Base-by-base conservation (phyloP, 2,888 invertebrate species). In the Dexiosoma caninum region DNA sequence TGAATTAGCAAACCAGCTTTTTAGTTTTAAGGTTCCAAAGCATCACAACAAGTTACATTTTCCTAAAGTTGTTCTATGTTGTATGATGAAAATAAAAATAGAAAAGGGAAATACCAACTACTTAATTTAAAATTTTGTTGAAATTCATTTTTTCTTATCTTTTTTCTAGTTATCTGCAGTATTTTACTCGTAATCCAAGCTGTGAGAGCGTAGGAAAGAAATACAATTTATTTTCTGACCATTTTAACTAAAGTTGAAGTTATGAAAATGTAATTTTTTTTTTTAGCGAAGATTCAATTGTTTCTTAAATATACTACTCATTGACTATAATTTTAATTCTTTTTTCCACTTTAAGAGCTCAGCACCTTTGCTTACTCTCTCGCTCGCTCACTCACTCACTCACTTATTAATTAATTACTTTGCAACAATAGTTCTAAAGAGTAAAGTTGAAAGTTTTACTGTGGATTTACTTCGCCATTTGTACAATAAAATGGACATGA, bases 311-410 rank as follows among this genome's bases (percentile, higher is more conserved):
- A 7, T 44, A 53, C 27, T 55, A 67, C 69, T 60, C 59, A 69
- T 69, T 76, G 67, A 60, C 59, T 55, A 44, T 69, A 57, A 78
- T 66, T 64, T 57, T 3, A 71, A 77, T 49, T 59, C 57, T 57
- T 42, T 67, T 21, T 7, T 46, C 2, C 2, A 10, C 12, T 3
- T 21, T 23, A 53, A 49, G 23, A 70, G 62, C 32, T 49, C 57
- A 46, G 44, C 77, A 70, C 62, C 70, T 77, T 49, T 51, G 32
- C 46, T 62, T 49, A 37, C 35, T 64, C 5, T 21, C 62, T 27
- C 16, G 32, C 64, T 66, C 19, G 23, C 8, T 46, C 35, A 19
- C 49, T 35, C n/a, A n/a, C 35, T 62, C 5, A 32, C 62, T 27
- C 16, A 42, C 64, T 66, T 27, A 37, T 4, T 46, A 35, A 21